Percentiles rank a stretch among this genome's conserved stretches.
Evolutionary conservation across 2,797 vertebrate genomes (phyloP).

Genomic region (Paedocypris micromegethes): DNA sequence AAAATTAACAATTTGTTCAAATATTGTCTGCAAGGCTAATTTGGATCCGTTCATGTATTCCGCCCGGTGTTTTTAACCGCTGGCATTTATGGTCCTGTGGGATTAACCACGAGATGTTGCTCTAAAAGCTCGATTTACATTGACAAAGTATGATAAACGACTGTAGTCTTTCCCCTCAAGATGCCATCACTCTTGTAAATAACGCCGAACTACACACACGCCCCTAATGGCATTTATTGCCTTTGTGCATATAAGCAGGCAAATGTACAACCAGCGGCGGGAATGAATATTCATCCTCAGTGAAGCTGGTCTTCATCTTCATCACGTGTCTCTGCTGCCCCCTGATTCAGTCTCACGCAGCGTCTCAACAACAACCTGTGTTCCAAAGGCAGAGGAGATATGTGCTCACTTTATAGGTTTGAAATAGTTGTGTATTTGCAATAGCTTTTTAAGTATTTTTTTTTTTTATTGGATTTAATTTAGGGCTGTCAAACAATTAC

Average conservation of each 20-base stretch:
- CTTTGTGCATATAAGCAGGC: conserved; percentile 40
- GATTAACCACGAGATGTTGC: conserved; percentile 44
- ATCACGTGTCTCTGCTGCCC: conserved; percentile 45
- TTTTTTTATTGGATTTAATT: too few relatives aligned
- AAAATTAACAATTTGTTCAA: too few relatives aligned
- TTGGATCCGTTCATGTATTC: conserved; percentile 52
- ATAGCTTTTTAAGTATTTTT: too few relatives aligned
- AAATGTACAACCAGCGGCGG: conserved; percentile 48
- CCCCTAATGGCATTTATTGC: conserved; percentile 32
- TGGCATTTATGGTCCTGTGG: conserved; percentile 43
- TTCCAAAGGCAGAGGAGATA: too few relatives aligned
- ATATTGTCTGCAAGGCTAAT: conserved; percentile 54
- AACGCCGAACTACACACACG: conserved; percentile 22
- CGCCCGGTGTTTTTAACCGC: conserved; percentile 55
- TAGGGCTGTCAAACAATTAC: too few relatives aligned
- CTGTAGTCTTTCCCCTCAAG: conserved; percentile 26
- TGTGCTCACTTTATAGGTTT: too few relatives aligned
- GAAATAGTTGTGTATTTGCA: too few relatives aligned
- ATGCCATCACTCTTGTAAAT: conserved; percentile 32
- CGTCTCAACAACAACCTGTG: conserved; percentile 43
- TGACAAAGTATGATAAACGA: conserved; percentile 52
- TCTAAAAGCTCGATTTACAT: conserved; percentile 51
- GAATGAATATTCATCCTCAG: conserved; percentile 62
- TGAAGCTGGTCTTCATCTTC: conserved; percentile 51
- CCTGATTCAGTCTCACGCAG: conserved; percentile 46